Conservation (phyloP, 2,797 vertebrate species). For the Loris lydekkerianus region DNA sequence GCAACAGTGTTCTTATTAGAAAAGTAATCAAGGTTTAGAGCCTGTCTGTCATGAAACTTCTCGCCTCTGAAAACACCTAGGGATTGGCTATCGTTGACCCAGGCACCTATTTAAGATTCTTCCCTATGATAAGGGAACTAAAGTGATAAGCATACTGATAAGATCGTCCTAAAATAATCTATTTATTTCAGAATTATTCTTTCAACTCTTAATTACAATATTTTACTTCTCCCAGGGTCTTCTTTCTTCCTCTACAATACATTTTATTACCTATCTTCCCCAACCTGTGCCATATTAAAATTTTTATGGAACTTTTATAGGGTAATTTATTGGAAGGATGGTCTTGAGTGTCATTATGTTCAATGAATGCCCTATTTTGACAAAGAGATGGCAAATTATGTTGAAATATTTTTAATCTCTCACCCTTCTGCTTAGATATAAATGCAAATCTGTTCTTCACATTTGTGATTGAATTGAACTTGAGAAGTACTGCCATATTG, state of each 20-base stretch:
- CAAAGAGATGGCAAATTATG: conserved; percentile 71
- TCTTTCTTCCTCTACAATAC: conserved; percentile 59
- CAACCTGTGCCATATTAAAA: conserved; percentile 62
- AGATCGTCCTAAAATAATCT: conserved; percentile 64
- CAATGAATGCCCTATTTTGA: conserved; percentile 76
- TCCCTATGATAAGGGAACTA: background rate
- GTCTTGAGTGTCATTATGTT: conserved; percentile 76
- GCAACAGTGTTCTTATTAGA: conserved; percentile 78
- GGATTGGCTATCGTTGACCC: conserved; percentile 69
- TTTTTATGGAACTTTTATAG: conserved; percentile 78
- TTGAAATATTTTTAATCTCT: conserved; percentile 74
- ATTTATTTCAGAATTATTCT: conserved; percentile 81
- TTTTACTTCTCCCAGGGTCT: conserved; percentile 62
- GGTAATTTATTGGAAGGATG: conserved; percentile 73
- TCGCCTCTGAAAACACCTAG: conserved; percentile 48
- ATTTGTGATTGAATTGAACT: conserved; percentile 76
- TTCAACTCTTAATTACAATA: conserved; percentile 70
- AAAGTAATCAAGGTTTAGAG: conserved; percentile 84
- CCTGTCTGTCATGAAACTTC: conserved; percentile 61
- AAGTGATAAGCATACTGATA: conserved; percentile 77
- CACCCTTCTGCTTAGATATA: conserved; percentile 55
- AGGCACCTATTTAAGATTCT: conserved; percentile 73
- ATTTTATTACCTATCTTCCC: conserved; percentile 81
- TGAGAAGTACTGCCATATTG: conserved; percentile 68
- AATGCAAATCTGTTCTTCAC: conserved; percentile 78